Evolutionary conservation across 2,113 vertebrate genomes (phyloP).

Genomic region (Phainopepla nitens): DNA sequence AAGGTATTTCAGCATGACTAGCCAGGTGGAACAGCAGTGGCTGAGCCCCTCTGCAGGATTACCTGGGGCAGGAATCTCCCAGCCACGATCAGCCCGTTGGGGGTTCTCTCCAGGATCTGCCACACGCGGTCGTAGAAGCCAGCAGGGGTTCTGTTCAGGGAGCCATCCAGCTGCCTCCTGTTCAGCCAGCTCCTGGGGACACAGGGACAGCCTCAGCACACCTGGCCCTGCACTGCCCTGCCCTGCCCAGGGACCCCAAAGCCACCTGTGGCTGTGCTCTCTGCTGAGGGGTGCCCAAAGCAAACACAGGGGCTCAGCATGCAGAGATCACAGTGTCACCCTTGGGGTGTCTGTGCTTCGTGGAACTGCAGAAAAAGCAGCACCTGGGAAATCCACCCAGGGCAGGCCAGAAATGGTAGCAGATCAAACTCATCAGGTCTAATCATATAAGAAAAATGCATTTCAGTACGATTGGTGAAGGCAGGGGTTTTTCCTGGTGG

Average conservation of each 20-base stretch:
- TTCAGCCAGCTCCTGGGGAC: slow-evolving; percentile 86
- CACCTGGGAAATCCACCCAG: neutral
- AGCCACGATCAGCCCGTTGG: slow-evolving; percentile 85
- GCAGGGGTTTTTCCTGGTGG: neutral
- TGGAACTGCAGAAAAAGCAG: neutral
- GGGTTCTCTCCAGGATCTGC: slow-evolving; percentile 95
- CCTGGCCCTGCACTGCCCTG: neutral
- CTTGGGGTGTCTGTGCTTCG: neutral
- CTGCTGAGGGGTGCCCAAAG: neutral
- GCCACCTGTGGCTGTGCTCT: neutral
- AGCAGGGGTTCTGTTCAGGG: slow-evolving; percentile 88
- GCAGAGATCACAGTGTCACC: neutral
- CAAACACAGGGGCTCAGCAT: neutral
- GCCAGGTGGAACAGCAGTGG: neutral
- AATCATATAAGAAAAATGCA: neutral
- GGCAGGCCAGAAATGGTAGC: neutral
- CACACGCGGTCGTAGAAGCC: slow-evolving; percentile 96
- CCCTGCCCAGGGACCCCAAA: neutral
- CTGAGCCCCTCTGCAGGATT: neutral
- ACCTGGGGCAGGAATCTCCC: slow-evolving; percentile 91
- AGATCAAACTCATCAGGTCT: neutral
- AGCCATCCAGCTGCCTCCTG: slow-evolving; percentile 91
- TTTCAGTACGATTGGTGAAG: neutral
- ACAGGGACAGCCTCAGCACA: neutral
- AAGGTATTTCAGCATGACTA: neutral